Conservation (phyloP, 2,797 vertebrate genomes). For the Myotis pilosus region DNA sequence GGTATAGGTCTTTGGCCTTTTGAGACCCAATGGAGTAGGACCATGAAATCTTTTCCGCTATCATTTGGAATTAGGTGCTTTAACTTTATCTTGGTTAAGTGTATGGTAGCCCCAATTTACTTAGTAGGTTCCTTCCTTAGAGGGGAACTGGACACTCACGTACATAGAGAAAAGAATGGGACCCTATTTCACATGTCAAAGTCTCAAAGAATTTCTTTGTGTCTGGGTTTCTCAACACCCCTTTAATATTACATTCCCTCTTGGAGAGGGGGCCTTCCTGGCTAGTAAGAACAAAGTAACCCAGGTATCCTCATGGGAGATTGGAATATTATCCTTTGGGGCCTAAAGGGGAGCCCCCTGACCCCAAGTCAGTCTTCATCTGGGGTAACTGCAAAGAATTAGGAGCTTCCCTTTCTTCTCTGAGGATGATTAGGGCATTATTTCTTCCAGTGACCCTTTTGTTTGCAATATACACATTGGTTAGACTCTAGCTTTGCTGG, state of each 20-base stretch:
- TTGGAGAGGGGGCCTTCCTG: background rate
- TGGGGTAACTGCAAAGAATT: background rate
- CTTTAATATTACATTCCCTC: background rate
- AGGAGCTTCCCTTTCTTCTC: background rate
- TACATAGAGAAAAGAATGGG: background rate
- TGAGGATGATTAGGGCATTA: background rate
- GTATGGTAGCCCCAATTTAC: background rate
- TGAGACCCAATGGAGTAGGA: background rate
- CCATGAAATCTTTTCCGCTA: background rate
- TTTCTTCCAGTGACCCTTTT: background rate
- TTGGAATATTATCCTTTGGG: background rate
- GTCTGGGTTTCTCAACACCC: background rate
- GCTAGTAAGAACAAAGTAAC: background rate
- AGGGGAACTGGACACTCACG: background rate
- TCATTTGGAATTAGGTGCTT: background rate
- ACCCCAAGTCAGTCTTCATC: background rate
- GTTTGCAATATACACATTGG: background rate
- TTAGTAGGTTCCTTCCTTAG: background rate
- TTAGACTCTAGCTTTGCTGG: background rate
- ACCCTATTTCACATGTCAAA: background rate
- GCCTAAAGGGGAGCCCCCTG: no score
- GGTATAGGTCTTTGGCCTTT: background rate
- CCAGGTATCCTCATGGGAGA: background rate
- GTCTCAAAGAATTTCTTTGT: background rate
- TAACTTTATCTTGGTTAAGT: background rate